Conservation (phyloP, 2,113 vertebrate species). For the Prolemur simus region DNA sequence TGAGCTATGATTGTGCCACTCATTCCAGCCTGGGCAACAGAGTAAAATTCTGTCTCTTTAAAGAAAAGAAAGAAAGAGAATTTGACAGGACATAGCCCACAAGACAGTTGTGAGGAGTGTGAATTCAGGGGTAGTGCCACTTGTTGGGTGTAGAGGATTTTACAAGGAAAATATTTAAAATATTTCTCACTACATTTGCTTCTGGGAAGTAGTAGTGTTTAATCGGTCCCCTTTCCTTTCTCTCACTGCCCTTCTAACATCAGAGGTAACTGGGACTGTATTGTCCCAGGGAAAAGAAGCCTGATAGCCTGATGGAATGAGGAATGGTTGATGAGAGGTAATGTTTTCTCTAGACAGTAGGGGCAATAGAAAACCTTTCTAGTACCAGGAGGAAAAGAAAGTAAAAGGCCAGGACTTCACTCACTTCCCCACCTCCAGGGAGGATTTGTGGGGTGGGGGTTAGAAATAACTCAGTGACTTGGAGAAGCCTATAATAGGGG, state of each 20-base stretch:
- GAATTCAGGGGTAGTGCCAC: neutral
- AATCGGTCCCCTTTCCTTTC: neutral
- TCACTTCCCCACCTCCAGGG: neutral
- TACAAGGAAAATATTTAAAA: neutral
- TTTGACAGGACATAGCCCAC: neutral
- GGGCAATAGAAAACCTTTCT: neutral
- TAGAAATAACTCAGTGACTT: neutral
- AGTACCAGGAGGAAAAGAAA: neutral
- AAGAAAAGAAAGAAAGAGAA: neutral
- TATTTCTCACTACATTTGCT: neutral
- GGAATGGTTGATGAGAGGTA: neutral
- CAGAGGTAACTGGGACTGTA: neutral
- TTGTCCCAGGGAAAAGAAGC: neutral
- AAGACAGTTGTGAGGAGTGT: rapidly evolving
- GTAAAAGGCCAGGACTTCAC: neutral
- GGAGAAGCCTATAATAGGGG: neutral
- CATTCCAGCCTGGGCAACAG: too few species aligned
- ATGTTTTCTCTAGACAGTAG: neutral
- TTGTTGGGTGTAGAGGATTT: neutral
- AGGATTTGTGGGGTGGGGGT: neutral
- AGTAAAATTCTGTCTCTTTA: too few species aligned
- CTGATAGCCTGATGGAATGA: rapidly evolving
- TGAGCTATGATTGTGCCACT: too few species aligned
- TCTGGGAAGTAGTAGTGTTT: neutral
- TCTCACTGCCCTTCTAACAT: neutral